phyloP scores from a whole-genome alignment of 2,113 vertebrate species.

The Lophochroa leadbeateri region DNA sequence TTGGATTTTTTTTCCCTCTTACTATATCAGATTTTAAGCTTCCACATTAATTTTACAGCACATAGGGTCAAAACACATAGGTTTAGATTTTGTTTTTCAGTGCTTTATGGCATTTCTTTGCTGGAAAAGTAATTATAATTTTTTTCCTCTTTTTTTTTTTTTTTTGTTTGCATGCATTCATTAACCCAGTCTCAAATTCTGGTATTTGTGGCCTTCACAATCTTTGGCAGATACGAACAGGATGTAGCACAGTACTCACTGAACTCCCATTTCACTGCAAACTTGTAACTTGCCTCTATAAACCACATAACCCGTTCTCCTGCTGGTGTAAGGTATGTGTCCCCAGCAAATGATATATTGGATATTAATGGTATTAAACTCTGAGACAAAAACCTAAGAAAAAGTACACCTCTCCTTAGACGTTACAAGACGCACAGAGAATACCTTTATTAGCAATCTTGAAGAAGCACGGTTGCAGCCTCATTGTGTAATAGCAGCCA shows the following conservation, averaged over 20 bases:
- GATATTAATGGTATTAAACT: neutral
- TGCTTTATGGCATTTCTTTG: neutral
- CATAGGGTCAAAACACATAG: neutral
- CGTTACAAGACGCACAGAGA: neutral
- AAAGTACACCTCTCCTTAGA: neutral
- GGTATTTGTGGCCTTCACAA: neutral
- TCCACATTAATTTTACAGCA: neutral
- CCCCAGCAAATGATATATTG: neutral
- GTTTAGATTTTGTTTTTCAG: neutral
- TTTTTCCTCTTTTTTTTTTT: neutral
- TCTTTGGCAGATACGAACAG: neutral
- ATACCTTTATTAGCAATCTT: neutral
- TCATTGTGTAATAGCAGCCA: neutral
- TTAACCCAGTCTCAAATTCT: neutral
- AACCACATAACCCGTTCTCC: neutral
- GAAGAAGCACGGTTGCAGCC: rapidly evolving
- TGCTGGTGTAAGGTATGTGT: neutral
- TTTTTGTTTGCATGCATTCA: neutral
- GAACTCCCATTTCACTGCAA: neutral
- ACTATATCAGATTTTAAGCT: neutral
- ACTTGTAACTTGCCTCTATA: neutral
- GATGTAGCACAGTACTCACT: rapidly evolving
- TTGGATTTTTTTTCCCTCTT: neutral
- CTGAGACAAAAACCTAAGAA: neutral
- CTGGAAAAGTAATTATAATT: neutral